A percentile compares a stretch with the other conserved stretches of the same genome.
These are phyloP conservation scores for Leptinotarsa lineolata DNA, from an alignment of 1,140 invertebrate species.

Conservation along the genomic window DNA sequence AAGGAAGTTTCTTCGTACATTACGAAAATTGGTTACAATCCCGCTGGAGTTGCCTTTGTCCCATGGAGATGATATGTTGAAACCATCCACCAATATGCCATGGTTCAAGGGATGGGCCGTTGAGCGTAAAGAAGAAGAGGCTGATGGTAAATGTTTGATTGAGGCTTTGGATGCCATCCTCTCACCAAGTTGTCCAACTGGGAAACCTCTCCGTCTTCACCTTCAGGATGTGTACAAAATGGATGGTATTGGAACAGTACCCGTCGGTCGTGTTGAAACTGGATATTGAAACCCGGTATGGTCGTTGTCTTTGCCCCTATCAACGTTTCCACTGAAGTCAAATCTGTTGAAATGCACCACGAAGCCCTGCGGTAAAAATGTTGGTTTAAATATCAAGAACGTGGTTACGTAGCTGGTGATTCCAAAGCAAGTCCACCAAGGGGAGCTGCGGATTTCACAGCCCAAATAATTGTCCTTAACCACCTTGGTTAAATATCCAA, in stretches of 20 bases:
- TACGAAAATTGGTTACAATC: constrained; percentile 95
- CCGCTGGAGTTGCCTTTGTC: constrained; percentile 86
- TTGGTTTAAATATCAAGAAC: constrained; percentile 95
- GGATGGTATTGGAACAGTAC: constrained; percentile 97
- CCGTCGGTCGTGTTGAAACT: constrained; percentile 95
- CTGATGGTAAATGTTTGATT: constrained; percentile 82
- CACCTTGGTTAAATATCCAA: constrained; percentile 91
- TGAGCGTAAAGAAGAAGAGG: constrained; percentile 83
- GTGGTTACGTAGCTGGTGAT: constrained; percentile 89
- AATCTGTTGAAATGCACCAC: constrained; percentile 97
- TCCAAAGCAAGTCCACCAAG: constrained; percentile 86
- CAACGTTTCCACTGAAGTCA: constrained; percentile 91
- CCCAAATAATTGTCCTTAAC: constrained; percentile 91
- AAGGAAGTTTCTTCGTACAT: constrained; percentile 90
- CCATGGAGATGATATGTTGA: constrained; percentile 95
- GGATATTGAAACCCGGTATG: constrained; percentile 93
- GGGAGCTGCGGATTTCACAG: constrained; percentile 80
- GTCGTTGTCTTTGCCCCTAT: constrained; percentile 89
- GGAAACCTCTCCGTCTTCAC: constrained; percentile 88
- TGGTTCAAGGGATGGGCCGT: constrained; percentile 91
- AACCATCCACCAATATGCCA: constrained; percentile 78
- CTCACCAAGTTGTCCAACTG: constrained; percentile 82
- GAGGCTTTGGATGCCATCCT: constrained; percentile 88
- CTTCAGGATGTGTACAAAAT: constrained; percentile 98
- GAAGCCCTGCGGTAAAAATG: constrained; percentile 90